These are phyloP conservation scores for Ceratothoa steindachneri DNA, from an alignment of 2,888 invertebrate genomes.

Conservation along the genomic window DNA sequence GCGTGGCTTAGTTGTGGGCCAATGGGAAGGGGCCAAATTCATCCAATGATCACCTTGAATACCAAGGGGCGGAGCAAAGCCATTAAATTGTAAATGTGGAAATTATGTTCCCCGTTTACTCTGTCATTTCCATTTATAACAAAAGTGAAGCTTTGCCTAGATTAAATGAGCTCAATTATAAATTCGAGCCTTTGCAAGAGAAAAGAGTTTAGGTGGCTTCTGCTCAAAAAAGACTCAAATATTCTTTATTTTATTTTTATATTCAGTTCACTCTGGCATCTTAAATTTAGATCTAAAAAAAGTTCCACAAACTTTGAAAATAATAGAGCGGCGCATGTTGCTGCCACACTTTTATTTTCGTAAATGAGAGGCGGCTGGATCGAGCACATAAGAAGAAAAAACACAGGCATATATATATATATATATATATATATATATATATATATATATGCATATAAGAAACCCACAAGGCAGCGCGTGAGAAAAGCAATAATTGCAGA, in stretches of 20 bases:
- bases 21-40: not conserved
- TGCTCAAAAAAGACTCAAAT: not conserved
- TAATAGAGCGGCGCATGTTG: conserved; percentile 7
- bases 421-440: too few relatives aligned
- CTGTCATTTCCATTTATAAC: conserved; percentile 34
- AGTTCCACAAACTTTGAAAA: not conserved
- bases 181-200: conserved; percentile 25
- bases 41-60: conserved; percentile 9
- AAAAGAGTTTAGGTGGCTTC: conserved; percentile 19
- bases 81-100: conserved; percentile 32
- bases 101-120: conserved; percentile 35
- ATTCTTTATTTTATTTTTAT: conserved; percentile 12
- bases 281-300: not conserved
- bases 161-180: conserved; percentile 33
- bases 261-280: conserved; percentile 6
- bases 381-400: not conserved
- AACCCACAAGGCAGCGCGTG: too few relatives aligned
- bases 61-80: conserved; percentile 14
- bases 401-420: too few relatives aligned
- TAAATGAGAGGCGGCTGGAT: not conserved
- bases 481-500: too few relatives aligned
- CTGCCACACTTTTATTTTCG: conserved; percentile 5
- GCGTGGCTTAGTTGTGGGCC: not conserved
- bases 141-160: conserved; percentile 30
- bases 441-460: too few relatives aligned